These are phyloP conservation scores for Rattus rattus DNA, from an alignment of 2,113 vertebrate species.

Conservation along the genomic window DNA sequence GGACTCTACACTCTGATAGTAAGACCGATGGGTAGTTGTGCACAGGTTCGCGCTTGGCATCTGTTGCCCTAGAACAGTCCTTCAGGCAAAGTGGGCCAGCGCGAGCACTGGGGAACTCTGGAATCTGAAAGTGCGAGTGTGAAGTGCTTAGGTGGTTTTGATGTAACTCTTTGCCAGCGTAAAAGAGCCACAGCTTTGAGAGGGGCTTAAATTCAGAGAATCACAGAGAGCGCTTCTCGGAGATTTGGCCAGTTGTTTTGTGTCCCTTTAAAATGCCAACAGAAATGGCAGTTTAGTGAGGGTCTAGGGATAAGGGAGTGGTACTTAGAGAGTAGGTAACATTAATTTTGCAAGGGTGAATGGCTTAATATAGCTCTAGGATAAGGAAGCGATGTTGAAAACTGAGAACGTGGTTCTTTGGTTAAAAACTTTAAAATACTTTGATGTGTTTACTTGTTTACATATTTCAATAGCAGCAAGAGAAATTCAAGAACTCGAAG, in stretches of 20 bases:
- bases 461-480: not conserved
- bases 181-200: not conserved
- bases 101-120: not conserved
- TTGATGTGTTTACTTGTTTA: not conserved
- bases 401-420: not conserved
- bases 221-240: not conserved
- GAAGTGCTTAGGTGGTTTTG: not conserved
- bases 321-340: not conserved
- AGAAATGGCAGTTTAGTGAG: not conserved
- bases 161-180: not conserved
- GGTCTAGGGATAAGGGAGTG: not conserved
- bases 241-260: not conserved
- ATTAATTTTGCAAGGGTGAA: not conserved
- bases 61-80: not conserved
- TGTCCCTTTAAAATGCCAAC: not conserved
- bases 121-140: not conserved
- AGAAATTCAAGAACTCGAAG: not conserved
- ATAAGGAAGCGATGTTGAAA: not conserved
- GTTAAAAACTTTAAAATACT: not conserved
- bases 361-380: not conserved
- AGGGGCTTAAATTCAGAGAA: not conserved
- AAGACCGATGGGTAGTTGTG: not conserved
- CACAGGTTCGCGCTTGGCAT: not conserved
- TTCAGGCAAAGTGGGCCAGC: not conserved
- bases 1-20: not conserved